Evolutionary conservation across 2,797 vertebrate species (phyloP).

Genomic region (Protosalanx chinensis): DNA sequence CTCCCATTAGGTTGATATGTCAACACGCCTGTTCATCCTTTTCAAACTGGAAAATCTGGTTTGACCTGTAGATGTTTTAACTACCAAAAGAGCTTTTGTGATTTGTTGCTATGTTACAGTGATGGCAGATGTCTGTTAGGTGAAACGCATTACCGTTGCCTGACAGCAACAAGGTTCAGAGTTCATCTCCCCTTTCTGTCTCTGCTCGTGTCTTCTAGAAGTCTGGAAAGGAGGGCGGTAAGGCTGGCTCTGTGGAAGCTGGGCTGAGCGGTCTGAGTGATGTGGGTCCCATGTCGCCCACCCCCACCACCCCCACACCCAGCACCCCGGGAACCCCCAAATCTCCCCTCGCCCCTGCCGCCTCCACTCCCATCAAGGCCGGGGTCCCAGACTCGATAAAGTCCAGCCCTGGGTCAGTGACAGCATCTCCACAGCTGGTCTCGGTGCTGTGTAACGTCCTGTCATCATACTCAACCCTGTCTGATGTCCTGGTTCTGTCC

Average conservation of each 20-base stretch:
- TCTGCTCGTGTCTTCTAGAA: slow-evolving; percentile 74
- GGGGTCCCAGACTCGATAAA: slow-evolving; percentile 81
- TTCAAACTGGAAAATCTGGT: neutral
- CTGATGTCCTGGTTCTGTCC: neutral
- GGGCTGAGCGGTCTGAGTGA: slow-evolving; percentile 75
- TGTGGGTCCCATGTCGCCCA: slow-evolving; percentile 79
- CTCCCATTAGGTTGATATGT: neutral
- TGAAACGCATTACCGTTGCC: neutral
- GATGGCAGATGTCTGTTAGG: neutral
- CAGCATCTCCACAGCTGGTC: neutral
- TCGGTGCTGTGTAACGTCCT: neutral
- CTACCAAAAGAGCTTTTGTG: neutral
- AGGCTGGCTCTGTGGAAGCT: slow-evolving; percentile 69
- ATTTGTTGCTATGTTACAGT: neutral
- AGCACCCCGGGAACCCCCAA: slow-evolving; percentile 85
- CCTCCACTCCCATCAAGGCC: slow-evolving; percentile 78
- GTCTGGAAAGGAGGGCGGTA: slow-evolving; percentile 84
- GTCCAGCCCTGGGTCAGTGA: slow-evolving; percentile 80
- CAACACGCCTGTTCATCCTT: neutral
- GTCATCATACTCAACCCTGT: neutral
- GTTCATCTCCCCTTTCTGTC: neutral
- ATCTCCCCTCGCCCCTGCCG: slow-evolving; percentile 77
- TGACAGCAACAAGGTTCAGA: neutral
- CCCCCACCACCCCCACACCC: slow-evolving; percentile 71
- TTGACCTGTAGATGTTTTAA: neutral